These are phyloP conservation scores for Paramormyrops hopkinsi DNA, from an alignment of 2,797 vertebrate species.

Conservation along the genomic window DNA sequence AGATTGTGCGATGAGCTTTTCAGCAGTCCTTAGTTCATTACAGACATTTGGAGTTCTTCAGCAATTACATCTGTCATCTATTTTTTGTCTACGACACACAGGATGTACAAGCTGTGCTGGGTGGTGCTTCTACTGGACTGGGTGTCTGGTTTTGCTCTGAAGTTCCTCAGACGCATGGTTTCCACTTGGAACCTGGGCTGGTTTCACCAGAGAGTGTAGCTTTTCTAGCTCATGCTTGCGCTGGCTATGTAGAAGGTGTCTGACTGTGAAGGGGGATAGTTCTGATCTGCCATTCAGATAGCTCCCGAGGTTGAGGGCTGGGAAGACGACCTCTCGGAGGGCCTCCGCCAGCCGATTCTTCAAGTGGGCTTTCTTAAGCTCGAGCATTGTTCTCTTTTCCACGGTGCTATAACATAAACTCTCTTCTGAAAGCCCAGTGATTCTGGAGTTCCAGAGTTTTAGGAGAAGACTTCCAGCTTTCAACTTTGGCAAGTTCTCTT, in stretches of 20 bases:
- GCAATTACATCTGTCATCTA: neutral
- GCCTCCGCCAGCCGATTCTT: conserved; percentile 44
- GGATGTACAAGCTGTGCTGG: neutral
- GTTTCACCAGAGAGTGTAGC: conserved; percentile 55
- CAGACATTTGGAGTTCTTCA: neutral
- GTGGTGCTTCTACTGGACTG: neutral
- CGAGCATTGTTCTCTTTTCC: conserved; percentile 46
- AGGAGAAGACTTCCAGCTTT: conserved; percentile 29
- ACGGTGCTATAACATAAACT: conserved; percentile 50
- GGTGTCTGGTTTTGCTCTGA: neutral
- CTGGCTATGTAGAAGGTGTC: conserved; percentile 49
- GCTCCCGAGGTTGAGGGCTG: conserved; percentile 64
- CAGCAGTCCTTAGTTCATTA: neutral
- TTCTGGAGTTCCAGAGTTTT: conserved; percentile 37
- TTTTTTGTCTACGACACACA: neutral
- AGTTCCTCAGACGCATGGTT: conserved; percentile 25
- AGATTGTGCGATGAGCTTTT: neutral
- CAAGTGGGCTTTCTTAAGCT: conserved; percentile 44
- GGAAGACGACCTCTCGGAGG: conserved; percentile 55
- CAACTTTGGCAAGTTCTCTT: conserved; percentile 41
- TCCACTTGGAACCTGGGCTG: conserved; percentile 33
- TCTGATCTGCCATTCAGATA: conserved; percentile 65
- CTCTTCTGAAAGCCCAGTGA: conserved; percentile 40
- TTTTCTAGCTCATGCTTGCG: conserved; percentile 54
- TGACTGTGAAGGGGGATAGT: conserved; percentile 56